Evolutionary conservation across 2,888 invertebrate genomes (phyloP).

Genomic region (Alloscopus bannaensis): DNA sequence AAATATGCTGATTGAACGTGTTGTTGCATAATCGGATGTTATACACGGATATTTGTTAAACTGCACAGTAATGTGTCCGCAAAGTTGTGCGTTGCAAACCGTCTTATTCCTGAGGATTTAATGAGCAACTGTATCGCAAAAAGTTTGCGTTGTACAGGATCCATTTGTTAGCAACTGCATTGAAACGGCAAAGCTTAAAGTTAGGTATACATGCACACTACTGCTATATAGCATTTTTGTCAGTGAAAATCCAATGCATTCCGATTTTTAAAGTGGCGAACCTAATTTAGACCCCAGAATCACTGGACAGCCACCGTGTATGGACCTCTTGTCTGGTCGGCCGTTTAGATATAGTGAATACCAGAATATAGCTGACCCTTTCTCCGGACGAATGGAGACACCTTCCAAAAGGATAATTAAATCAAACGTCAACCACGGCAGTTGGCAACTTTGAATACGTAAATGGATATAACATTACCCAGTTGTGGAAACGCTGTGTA

Average conservation of each 20-base stretch:
- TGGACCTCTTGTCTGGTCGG: conserved; percentile 11
- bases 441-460: neutral
- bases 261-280: too few species aligned
- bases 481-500: conserved; percentile 49
- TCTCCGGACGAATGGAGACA: neutral
- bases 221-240: neutral
- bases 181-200: neutral
- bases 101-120: conserved; percentile 22
- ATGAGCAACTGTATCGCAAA: conserved; percentile 11
- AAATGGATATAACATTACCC: conserved; percentile 15
- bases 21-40: too few species aligned
- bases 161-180: conserved; percentile 52
- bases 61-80: too few species aligned
- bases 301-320: conserved; percentile 37
- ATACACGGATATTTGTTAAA: too few species aligned
- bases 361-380: conserved; percentile 65
- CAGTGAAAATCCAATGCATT: neutral
- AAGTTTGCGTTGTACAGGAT: conserved; percentile 46
- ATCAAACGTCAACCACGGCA: neutral
- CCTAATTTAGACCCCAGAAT: conserved; percentile 22
- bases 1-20: too few species aligned
- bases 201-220: neutral
- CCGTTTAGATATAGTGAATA: conserved; percentile 51
- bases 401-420: neutral
- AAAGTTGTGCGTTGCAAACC: too few species aligned